Evolutionary conservation across 2,888 invertebrate genomes (phyloP).

Genomic region (Limnephilus marmoratus): DNA sequence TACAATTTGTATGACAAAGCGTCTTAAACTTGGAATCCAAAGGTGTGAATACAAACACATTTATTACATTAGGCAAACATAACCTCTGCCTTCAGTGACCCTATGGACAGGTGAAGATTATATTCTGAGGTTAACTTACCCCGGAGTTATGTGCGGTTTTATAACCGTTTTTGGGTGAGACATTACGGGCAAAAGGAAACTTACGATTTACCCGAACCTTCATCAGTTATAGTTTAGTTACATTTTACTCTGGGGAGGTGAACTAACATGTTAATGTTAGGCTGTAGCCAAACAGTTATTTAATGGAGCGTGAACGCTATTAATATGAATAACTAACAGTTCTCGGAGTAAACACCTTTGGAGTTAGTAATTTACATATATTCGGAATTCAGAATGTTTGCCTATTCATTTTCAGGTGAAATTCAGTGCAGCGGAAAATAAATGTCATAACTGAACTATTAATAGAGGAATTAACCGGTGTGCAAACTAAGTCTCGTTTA

Average conservation of each 20-base stretch:
- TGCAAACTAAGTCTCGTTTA: not conserved
- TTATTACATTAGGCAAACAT: constrained; percentile 48
- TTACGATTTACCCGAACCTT: constrained; percentile 38
- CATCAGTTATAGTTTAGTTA: constrained; percentile 51
- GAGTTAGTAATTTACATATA: constrained; percentile 20
- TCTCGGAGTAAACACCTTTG: constrained; percentile 35
- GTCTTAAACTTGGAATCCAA: constrained; percentile 42
- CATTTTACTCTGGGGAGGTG: constrained; percentile 43
- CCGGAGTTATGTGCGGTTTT: constrained; percentile 49
- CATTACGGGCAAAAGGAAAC: constrained; percentile 38
- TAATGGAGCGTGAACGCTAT: constrained; percentile 50
- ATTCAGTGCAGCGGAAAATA: not conserved
- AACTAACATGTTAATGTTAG: constrained; percentile 40
- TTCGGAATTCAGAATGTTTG: constrained; percentile 21
- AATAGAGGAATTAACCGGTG: not conserved
- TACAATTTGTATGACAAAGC: constrained; percentile 63
- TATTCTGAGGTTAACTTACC: constrained; percentile 34
- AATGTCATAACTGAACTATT: not conserved
- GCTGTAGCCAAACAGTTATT: constrained; percentile 42
- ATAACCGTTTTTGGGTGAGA: constrained; percentile 43
- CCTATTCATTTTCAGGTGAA: not conserved
- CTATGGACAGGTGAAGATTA: constrained; percentile 42
- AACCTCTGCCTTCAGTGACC: constrained; percentile 18
- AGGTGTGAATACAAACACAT: constrained; percentile 48
- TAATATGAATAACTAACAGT: constrained; percentile 35